Percentiles rank a stretch among this genome's conserved stretches.
phyloP scores from a whole-genome alignment of 2,888 invertebrate genomes.

The Acanthosoma haemorrhoidale region DNA sequence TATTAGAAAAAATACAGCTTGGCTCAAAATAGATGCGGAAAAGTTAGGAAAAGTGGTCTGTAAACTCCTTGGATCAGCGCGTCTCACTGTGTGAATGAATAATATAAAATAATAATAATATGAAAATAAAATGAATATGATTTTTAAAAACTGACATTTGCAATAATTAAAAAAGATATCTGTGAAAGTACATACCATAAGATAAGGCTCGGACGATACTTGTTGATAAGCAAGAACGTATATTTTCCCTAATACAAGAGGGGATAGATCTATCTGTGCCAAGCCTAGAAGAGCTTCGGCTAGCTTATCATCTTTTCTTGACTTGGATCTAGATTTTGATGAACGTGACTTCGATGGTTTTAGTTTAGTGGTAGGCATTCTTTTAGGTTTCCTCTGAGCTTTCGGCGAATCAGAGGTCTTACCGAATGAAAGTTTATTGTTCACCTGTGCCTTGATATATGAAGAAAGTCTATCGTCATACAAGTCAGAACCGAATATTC shows the following conservation, averaged over 20 bases:
- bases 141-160: no score
- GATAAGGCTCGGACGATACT: background rate
- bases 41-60: no score
- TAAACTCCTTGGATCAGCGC: no score
- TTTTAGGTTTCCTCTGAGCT: no score
- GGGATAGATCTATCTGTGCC: background rate
- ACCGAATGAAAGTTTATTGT: background rate
- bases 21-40: no score
- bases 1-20: no score
- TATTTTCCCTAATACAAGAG: background rate
- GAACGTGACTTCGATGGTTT: background rate
- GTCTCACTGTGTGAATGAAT: no score
- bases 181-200: background rate
- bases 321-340: background rate
- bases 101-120: no score
- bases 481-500: background rate
- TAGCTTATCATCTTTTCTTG: background rate
- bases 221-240: background rate
- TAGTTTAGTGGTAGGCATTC: accelerated
- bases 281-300: background rate
- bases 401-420: background rate
- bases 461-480: background rate
- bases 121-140: no score
- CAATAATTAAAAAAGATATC: no score
- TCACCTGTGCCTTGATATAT: background rate